Base-by-base conservation (phyloP, 2,888 invertebrate genomes). In the Yponomeuta cagnagella region DNA sequence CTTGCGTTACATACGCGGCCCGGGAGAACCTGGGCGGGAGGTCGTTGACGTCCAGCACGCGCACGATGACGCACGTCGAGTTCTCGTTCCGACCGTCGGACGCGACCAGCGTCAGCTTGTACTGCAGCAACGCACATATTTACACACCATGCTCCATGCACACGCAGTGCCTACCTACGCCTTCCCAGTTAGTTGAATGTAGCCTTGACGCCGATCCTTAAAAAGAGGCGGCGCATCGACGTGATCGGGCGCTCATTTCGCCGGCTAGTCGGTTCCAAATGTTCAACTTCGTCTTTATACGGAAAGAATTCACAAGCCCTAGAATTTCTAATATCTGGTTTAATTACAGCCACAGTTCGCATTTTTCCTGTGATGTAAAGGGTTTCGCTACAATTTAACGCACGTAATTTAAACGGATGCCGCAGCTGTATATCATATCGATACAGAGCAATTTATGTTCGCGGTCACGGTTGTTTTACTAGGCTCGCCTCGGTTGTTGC, bases 41-140 rank as follows among this genome's bases (percentile, higher is more conserved):
- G 90, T 98, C 98, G 93, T 98, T 98, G 82, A 96, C 96, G 89
- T 98, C 97, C 78, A 95, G 94, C 77, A 97, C 94, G 83, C 95
- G 94, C 79, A 98, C 95, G 80, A 96, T 94, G 77, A 98, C 96
- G 73, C 94, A 95, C 77, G 97, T 97, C 79, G 94, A 95, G 93
- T 96, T 97, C 92, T 98, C 97, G 93, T 97, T 97, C 88, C 96
- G 94, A 85, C 97, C 97, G 92, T 97, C 96, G 75, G 97, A 97
- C 74, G 97, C 97, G 85, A 97, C 97, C 94, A 97, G 94, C 86
- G 96, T 96, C 93, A 97, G 93, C 92, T 96, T 96, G 93, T 97
- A 97, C 96, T 97, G 94, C 83, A 84, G 82, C 88, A 84, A 89
- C 84, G 81, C 87, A 88, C 81, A 83, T 82, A 79, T 85, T 84